These are phyloP conservation scores for Druon quercuslanigerum DNA, from an alignment of 1,140 invertebrate genomes.

Conservation along the genomic window DNA sequence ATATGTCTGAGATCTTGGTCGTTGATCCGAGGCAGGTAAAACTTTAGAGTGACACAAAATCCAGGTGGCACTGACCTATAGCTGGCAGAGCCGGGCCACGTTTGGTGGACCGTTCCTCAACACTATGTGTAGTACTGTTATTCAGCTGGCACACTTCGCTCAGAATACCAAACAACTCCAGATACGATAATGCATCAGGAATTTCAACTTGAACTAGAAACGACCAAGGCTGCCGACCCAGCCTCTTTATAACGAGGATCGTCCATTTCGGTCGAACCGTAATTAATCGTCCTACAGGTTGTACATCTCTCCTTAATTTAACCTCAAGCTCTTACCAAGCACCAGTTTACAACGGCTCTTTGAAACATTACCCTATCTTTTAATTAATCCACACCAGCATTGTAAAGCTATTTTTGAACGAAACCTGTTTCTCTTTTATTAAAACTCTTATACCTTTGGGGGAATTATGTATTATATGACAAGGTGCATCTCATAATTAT, in stretches of 20 bases:
- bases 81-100: constrained; percentile 52
- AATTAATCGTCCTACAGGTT: constrained; percentile 8
- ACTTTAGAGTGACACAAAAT: constrained; percentile 36
- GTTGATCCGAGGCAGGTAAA: constrained; percentile 19
- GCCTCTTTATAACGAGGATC: constrained; percentile 41
- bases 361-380: constrained; percentile 23
- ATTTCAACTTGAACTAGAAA: constrained; percentile 56
- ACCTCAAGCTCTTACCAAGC: background rate
- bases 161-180: constrained; percentile 57
- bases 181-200: constrained; percentile 48
- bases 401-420: constrained; percentile 1
- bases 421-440: constrained; percentile 7
- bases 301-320: background rate
- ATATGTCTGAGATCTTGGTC: constrained; percentile 4
- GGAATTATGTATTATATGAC: constrained; percentile 18
- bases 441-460: background rate
- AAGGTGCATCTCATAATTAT: constrained; percentile 18
- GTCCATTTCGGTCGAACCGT: constrained; percentile 46
- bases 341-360: constrained; percentile 23
- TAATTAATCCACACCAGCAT: constrained; percentile 20
- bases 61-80: constrained; percentile 58
- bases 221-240: constrained; percentile 51
- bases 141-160: constrained; percentile 62
- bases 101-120: constrained; percentile 56
- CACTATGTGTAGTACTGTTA: constrained; percentile 62